Percentiles rank a stretch among this genome's conserved stretches.
These are phyloP conservation scores for Crepidodera aurea DNA, from an alignment of 2,888 invertebrate genomes.

Conservation along the genomic window DNA sequence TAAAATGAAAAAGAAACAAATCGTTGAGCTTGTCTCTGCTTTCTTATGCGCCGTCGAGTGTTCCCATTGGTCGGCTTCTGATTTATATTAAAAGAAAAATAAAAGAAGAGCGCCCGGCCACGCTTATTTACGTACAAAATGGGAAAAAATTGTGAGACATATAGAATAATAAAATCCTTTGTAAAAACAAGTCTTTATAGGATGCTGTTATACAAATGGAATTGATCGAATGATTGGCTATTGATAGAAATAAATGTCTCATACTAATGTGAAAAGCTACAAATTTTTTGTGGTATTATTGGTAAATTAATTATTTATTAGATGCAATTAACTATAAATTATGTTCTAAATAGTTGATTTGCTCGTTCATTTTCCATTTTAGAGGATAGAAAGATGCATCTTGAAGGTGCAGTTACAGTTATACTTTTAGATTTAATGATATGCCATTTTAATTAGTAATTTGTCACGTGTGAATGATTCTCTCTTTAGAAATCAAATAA, in stretches of 20 bases:
- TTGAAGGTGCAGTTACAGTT: no score
- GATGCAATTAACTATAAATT: no score
- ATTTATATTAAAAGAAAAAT: constrained; percentile 31
- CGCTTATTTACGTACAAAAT: constrained; percentile 37
- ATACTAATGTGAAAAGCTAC: neutral
- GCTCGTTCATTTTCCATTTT: no score
- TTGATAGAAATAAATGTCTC: constrained; percentile 12
- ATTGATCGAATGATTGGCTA: constrained; percentile 6
- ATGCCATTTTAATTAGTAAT: no score
- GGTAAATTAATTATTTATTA: constrained; percentile 1
- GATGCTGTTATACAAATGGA: constrained; percentile 22
- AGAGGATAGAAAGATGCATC: no score
- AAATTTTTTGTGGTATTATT: neutral
- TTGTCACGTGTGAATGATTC: no score
- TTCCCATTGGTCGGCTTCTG: constrained; percentile 42
- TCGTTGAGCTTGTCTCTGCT: constrained; percentile 44
- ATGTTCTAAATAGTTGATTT: no score
- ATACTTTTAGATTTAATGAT: no score
- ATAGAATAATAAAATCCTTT: constrained; percentile 20
- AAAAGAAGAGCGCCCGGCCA: constrained; percentile 20
- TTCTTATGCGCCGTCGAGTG: constrained; percentile 45
- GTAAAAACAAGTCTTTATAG: constrained; percentile 15
- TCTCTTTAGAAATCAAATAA: no score
- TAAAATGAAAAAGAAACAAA: constrained; percentile 38
- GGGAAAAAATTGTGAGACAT: constrained; percentile 25